Conservation (phyloP, 2,888 invertebrate species). For the Aproaerema taeniolella region DNA sequence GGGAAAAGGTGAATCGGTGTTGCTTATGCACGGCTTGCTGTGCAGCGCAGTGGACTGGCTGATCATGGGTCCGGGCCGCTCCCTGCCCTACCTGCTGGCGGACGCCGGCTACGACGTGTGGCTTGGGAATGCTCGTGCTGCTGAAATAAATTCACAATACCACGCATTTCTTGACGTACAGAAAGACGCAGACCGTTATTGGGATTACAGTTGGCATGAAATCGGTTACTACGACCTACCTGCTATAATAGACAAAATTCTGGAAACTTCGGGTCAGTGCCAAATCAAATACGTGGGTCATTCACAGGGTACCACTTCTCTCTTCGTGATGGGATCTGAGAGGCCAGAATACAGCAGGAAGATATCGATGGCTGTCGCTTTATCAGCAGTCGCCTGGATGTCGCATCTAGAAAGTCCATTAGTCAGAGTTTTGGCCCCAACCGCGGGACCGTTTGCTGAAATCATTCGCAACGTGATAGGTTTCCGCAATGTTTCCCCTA, state of each 20-base stretch:
- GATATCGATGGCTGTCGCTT: conserved; percentile 67
- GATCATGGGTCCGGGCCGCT: conserved; percentile 41
- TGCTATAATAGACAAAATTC: conserved; percentile 84
- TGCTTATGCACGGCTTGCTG: conserved; percentile 55
- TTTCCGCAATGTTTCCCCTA: not conserved
- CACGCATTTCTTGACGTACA: conserved; percentile 60
- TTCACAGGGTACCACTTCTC: conserved; percentile 81
- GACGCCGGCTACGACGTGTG: conserved; percentile 84
- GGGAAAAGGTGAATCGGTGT: conserved; percentile 37
- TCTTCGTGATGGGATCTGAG: conserved; percentile 75
- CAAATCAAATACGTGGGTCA: conserved; percentile 81
- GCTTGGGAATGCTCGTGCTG: conserved; percentile 88
- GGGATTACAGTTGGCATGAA: conserved; percentile 89
- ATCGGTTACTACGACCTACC: conserved; percentile 88
- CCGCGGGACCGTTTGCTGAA: not conserved
- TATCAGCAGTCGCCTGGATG: conserved; percentile 79
- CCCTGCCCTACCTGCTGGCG: conserved; percentile 67
- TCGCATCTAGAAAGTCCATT: conserved; percentile 49
- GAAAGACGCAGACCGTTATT: conserved; percentile 59
- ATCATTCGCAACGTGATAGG: conserved; percentile 4
- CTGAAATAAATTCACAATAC: conserved; percentile 71
- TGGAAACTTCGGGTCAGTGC: conserved; percentile 64
- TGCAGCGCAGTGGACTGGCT: conserved; percentile 54
- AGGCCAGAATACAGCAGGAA: conserved; percentile 75
- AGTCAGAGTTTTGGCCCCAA: conserved; percentile 36